Evolutionary conservation across 2,113 vertebrate genomes (phyloP), one percentile per base, ranked within the genome.

Genomic region (Dromiciops gliroides): DNA sequence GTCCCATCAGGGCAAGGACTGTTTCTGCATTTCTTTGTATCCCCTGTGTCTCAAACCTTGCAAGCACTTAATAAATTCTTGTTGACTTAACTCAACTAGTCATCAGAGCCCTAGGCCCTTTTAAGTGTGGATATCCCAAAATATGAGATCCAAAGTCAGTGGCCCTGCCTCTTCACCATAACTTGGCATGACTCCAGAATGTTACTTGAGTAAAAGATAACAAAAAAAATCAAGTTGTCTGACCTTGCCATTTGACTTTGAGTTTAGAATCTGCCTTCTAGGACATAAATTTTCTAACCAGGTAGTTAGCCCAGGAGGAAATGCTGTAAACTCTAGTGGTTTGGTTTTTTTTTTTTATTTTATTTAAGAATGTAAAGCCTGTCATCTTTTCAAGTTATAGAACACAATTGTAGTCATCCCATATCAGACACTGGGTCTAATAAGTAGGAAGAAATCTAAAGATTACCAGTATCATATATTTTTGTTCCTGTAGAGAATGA

Each of bases 341-440:
- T 94, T 60, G 50, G 47, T 28, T 83, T 89, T 94, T 75, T 96
- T 94, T n/a, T 28, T 83, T 89, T 94, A 53, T 96, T 94, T n/a
- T 24, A 50, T 25, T 92, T 96, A 90, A 94, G 51, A 92, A 48
- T 5, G 4, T 16, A 24, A 93, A 90, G 67, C 31, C 51, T 97
- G 92, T 93, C 50, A 37, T 49, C 48, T 93, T 93, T 89, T 95
- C 91, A n/a, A 90, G 1, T 83, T 91, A 26, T 96, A 31, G 50
- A 53, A 31, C 89, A 9, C 51, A 51, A 83, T 89, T 96, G 48
- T 92, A 49, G 10, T 93, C 51, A 75, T 95, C 94, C 44, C 11
- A 91, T 94, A n/a, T 89, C 51, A 91, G 92, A 50, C 50, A 11
- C 0, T 47, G 88, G 48, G 14, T 23, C 26, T 93, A 83, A 67